A percentile compares a stretch with the other conserved stretches of the same genome.
These are phyloP conservation scores for Athrips mouffetella DNA, from an alignment of 2,888 invertebrate species.

Conservation along the genomic window DNA sequence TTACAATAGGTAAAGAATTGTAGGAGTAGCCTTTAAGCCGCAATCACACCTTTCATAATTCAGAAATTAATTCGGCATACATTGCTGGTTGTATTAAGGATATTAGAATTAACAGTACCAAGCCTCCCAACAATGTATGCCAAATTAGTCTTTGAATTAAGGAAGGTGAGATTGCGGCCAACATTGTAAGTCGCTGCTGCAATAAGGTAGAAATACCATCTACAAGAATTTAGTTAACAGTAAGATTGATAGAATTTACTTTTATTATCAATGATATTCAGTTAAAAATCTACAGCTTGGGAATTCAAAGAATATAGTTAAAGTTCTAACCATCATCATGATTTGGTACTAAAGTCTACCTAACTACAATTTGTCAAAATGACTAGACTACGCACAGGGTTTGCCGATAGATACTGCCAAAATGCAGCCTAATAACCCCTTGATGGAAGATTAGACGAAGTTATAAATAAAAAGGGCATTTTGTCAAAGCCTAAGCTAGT, in stretches of 20 bases:
- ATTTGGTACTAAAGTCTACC: conserved; percentile 1
- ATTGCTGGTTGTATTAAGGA: too few relatives aligned
- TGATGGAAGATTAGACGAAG: too few relatives aligned
- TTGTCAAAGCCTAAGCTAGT: too few relatives aligned
- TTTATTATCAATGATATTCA: conserved; percentile 18
- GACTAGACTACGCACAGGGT: neutral
- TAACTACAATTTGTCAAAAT: neutral
- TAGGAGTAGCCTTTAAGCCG: too few relatives aligned
- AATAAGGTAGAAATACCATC: conserved; percentile 11
- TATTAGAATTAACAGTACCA: too few relatives aligned
- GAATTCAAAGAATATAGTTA: conserved; percentile 13
- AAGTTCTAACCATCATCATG: conserved; percentile 3
- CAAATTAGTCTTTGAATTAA: too few relatives aligned
- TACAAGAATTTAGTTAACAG: conserved; percentile 16
- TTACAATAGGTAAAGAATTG: neutral
- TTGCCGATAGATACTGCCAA: neutral
- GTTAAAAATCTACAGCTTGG: conserved; percentile 14
- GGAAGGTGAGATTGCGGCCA: too few relatives aligned
- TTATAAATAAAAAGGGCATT: too few relatives aligned
- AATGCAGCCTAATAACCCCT: conserved; percentile 5
- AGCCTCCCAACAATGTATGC: too few relatives aligned
- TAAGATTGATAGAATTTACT: conserved; percentile 18
- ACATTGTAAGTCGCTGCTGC: conserved; percentile 1
- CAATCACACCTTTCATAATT: too few relatives aligned
- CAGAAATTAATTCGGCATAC: too few relatives aligned